phyloP scores from a whole-genome alignment of 1,140 invertebrate species.

The Drosophila sturtevanti region DNA sequence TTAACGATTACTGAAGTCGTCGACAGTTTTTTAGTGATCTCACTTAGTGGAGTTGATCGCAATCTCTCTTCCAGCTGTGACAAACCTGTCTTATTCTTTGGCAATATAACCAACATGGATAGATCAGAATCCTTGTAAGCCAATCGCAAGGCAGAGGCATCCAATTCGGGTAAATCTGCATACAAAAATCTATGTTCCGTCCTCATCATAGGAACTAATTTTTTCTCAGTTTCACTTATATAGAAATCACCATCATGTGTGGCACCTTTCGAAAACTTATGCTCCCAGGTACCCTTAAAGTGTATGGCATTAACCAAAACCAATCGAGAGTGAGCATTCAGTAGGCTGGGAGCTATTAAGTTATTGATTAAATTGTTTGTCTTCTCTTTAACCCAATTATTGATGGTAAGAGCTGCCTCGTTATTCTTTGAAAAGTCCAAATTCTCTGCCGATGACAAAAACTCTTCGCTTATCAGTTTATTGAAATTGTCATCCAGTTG shows the following conservation, averaged over 20 bases:
- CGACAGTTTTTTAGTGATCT: slow-evolving; percentile 67
- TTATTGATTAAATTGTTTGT: slow-evolving; percentile 86
- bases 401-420: slow-evolving; percentile 83
- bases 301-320: slow-evolving; percentile 88
- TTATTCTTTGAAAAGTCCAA: slow-evolving; percentile 83
- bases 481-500: slow-evolving; percentile 53
- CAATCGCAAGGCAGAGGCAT: slow-evolving; percentile 69
- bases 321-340: slow-evolving; percentile 78
- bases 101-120: slow-evolving; percentile 85
- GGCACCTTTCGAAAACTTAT: slow-evolving; percentile 51
- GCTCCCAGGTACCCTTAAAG: slow-evolving; percentile 83
- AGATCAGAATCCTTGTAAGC: slow-evolving; percentile 82
- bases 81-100: slow-evolving; percentile 84
- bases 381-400: slow-evolving; percentile 85
- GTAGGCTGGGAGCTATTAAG: slow-evolving; percentile 81
- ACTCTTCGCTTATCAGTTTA: slow-evolving; percentile 55
- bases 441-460: slow-evolving; percentile 72
- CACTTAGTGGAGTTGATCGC: slow-evolving; percentile 61
- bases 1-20: slow-evolving; percentile 83
- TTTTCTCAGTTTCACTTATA: slow-evolving; percentile 42
- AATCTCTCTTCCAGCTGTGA: slow-evolving; percentile 83
- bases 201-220: slow-evolving; percentile 84
- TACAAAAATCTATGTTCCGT: slow-evolving; percentile 75
- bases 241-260: slow-evolving; percentile 57
- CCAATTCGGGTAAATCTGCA: slow-evolving; percentile 53